Evolutionary conservation across 2,113 vertebrate genomes (phyloP).

Genomic region (Petroica traversi): DNA sequence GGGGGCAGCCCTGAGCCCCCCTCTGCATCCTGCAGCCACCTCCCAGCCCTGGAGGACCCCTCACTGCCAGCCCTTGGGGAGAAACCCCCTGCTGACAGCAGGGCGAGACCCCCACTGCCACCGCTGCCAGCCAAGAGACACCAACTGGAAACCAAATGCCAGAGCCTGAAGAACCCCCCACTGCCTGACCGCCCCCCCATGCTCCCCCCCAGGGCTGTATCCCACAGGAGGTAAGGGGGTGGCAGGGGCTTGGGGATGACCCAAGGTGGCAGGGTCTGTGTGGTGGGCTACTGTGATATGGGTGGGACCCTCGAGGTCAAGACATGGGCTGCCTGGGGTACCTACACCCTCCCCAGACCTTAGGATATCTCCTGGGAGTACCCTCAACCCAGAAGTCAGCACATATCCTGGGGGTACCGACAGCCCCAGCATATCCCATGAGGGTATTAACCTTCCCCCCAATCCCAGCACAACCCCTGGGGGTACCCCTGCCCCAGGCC

Average conservation of each 20-base stretch:
- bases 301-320: rapidly evolving
- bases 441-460: neutral
- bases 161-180: conserved; percentile 47
- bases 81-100: neutral
- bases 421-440: no score
- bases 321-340: neutral
- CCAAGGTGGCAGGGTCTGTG: rapidly evolving
- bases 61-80: neutral
- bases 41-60: neutral
- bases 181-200: conserved; percentile 16
- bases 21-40: neutral
- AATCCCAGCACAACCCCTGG: neutral
- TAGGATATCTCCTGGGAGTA: neutral
- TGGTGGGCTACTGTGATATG: neutral
- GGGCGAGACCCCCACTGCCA: neutral
- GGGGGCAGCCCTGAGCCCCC: neutral
- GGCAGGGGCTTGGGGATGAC: neutral
- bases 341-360: neutral
- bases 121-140: conserved; percentile 78
- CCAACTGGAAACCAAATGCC: conserved; percentile 32
- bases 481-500: neutral
- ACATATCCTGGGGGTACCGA: neutral
- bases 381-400: neutral
- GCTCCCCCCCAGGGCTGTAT: neutral
- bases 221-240: neutral